These are phyloP conservation scores for Ciconia boyciana DNA, from an alignment of 2,113 vertebrate species.

Conservation along the genomic window DNA sequence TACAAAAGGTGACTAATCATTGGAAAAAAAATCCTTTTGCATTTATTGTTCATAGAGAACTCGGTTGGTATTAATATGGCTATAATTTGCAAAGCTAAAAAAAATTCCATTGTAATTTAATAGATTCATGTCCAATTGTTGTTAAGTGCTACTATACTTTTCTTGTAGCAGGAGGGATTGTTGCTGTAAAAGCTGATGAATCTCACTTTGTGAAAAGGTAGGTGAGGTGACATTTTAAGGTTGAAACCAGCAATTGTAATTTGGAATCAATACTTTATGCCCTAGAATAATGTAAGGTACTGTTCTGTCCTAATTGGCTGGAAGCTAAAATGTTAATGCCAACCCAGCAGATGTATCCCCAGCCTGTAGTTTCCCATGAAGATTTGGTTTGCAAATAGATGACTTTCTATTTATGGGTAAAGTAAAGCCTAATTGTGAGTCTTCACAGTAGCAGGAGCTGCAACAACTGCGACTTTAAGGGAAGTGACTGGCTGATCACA, in stretches of 20 bases:
- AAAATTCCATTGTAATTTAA: constrained; percentile 40
- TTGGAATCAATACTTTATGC: constrained; percentile 59
- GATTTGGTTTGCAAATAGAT: constrained; percentile 44
- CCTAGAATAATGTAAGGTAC: constrained; percentile 31
- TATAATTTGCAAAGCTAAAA: constrained; percentile 65
- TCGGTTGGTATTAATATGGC: constrained; percentile 49
- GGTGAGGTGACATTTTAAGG: constrained; percentile 51
- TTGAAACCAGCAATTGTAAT: constrained; percentile 60
- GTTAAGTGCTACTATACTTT: constrained; percentile 52
- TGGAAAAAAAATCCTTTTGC: constrained; percentile 1
- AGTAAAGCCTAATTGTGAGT: constrained; percentile 36
- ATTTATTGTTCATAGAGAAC: constrained; percentile 59
- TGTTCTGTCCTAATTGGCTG: constrained; percentile 52
- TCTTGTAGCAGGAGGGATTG: constrained; percentile 25
- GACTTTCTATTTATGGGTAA: constrained; percentile 47
- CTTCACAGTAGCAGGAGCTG: constrained; percentile 35
- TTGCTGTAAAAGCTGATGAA: constrained; percentile 49
- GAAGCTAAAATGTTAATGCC: constrained; percentile 45
- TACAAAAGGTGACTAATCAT: constrained; percentile 60
- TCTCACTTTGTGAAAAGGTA: constrained; percentile 42
- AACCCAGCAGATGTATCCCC: constrained; percentile 11
- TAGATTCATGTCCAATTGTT: constrained; percentile 59
- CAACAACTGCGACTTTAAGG: constrained; percentile 12
- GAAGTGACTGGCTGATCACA: constrained; percentile 38
- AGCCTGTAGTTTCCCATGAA: constrained; percentile 42